phyloP scores from a whole-genome alignment of 2,888 invertebrate genomes.

The Amblyjoppa fuscipennis region DNA sequence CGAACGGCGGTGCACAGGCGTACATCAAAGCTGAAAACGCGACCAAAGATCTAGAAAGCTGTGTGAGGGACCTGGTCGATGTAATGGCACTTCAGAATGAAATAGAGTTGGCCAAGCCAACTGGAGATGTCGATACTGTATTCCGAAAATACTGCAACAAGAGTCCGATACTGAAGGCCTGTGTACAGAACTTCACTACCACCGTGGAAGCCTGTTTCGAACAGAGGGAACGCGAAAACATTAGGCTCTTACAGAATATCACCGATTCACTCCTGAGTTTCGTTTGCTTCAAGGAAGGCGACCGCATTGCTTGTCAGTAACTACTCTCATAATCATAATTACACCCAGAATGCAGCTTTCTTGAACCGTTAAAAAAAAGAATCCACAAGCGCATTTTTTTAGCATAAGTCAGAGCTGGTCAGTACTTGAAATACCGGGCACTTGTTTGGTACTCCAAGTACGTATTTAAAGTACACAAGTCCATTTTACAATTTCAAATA shows the following conservation, averaged over 20 bases:
- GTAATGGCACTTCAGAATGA: constrained; percentile 87
- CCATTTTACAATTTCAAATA: not conserved
- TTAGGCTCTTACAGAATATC: constrained; percentile 89
- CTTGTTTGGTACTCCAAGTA: not conserved
- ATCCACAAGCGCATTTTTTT: not conserved
- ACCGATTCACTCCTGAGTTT: constrained; percentile 90
- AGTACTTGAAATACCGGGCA: no score
- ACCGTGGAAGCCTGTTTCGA: constrained; percentile 89
- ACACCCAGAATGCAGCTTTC: not conserved
- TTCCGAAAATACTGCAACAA: constrained; percentile 92
- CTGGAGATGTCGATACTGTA: constrained; percentile 89
- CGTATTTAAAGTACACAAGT: not conserved
- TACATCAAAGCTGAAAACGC: constrained; percentile 86
- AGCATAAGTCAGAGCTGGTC: not conserved
- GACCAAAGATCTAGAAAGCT: constrained; percentile 84
- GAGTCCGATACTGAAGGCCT: constrained; percentile 87
- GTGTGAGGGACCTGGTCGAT: constrained; percentile 88
- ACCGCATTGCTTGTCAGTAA: constrained; percentile 91
- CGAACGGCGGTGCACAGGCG: constrained; percentile 88
- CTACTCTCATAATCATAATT: not conserved
- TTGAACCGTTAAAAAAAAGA: not conserved
- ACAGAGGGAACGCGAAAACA: constrained; percentile 87
- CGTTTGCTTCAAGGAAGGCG: constrained; percentile 92
- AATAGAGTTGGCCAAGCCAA: constrained; percentile 90
- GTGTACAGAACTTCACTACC: constrained; percentile 87